Base-by-base conservation (phyloP, 2,113 vertebrate species). In the Aythya baeri region DNA sequence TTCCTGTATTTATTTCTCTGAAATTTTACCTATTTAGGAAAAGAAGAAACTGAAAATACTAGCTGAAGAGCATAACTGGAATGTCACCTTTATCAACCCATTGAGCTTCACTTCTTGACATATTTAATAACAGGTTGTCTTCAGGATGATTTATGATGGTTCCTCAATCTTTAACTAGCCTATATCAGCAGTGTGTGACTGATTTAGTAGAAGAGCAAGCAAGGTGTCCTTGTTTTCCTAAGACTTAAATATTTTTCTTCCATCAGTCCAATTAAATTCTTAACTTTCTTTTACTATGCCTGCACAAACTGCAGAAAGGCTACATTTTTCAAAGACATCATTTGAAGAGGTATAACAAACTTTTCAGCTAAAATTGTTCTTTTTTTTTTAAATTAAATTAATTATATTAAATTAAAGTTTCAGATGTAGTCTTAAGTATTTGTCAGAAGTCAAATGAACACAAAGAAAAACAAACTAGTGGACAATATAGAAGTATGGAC, bases 101-200 rank as follows among this genome's bases (percentile, higher is more conserved):
- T 18, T 31, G 46, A n/a, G 49, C 77, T 87, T 54, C 13, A 67
- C 3, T 82, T 93, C 59, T 67, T 91, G 82, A 88, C 52, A 54
- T 91, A 90, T 83, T 92, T 87, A 96, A 74, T 66, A 83, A 65
- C 44, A 85, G 65, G 32, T 54, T 91, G 52, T 20, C 83, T 88
- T 79, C n/a, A 66, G 43, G 73, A 91, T 96, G 80, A 91, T 94
- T 96, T 96, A 87, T 85, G 80, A 92, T 1, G 4, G 14, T 59
- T 89, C 68, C 44, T 94, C 49, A 84, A 2, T 58, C 34, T 89
- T 94, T 89, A 96, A 77, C 62, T 75, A 76, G 52, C 11, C 18
- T 59, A 2, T 86, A 93, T 72, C 52, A 83, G 34, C 76, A 93
- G 22, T 3, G 3, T 62, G 79, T 85, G 76, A 83, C 76, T 90